Evolutionary conservation across 2,888 invertebrate genomes (phyloP).

Genomic region (Branchellion lobata): DNA sequence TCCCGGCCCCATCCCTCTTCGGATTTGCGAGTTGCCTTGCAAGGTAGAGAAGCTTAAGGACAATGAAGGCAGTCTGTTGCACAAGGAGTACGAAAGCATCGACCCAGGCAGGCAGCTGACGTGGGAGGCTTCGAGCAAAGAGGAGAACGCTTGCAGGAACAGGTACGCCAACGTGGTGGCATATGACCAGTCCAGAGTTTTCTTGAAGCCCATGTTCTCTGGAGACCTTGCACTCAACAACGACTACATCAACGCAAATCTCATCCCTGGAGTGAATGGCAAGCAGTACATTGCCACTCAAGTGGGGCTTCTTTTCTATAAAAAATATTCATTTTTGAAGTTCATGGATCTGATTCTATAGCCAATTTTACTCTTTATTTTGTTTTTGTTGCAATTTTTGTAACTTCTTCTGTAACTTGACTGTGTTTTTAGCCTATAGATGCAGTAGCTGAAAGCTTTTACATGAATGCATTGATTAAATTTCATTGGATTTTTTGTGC

Average conservation of each 20-base stretch:
- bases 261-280: conserved; percentile 96
- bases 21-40: conserved; percentile 85
- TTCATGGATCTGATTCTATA: no score
- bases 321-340: no score
- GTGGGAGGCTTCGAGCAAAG: conserved; percentile 97
- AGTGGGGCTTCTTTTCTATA: no score
- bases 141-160: conserved; percentile 96
- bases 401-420: not conserved
- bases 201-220: conserved; percentile 70
- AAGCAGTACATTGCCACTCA: conserved; percentile 97
- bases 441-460: no score
- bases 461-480: no score
- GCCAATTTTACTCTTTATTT: not conserved
- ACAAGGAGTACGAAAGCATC: conserved; percentile 94
- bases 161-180: conserved; percentile 98
- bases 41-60: conserved; percentile 93
- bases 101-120: conserved; percentile 99
- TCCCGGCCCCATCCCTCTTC: conserved; percentile 73
- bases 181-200: conserved; percentile 81
- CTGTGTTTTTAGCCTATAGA: not conserved
- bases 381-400: not conserved
- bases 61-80: conserved; percentile 93
- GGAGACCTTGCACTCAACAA: conserved; percentile 86
- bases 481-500: no score
- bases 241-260: conserved; percentile 99